Base-by-base conservation (phyloP, 2,797 vertebrate species). In the Macrochelys suwanniensis region DNA sequence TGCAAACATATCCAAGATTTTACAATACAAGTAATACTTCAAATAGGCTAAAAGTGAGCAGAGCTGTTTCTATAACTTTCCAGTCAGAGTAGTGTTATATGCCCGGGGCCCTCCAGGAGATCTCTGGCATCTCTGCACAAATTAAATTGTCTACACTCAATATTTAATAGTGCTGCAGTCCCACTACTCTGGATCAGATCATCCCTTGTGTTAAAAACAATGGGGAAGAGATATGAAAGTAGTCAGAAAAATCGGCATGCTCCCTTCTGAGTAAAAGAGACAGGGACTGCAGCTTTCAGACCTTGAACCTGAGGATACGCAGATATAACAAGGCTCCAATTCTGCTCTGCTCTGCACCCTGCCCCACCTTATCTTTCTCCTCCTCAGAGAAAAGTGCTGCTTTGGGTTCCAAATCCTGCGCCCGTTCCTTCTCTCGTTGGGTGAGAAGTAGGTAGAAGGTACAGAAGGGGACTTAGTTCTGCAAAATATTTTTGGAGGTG, bases 1-100 rank as follows among this genome's bases (percentile, higher is more conserved):
- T 93, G 96, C 96, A 96, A 96, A 96, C 94, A 87, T 95, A 94
- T 97, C 95, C 92, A 97, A 97, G 95, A 92, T 82, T 91, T 87
- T 96, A 87, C 93, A 89, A 91, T 49, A 97, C 56, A 92, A 97
- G 87, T 96, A 94, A 94, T 92, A 95, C 89, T 90, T 97, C 88
- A 95, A 96, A 96, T 96, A 97, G 84, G 95, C 84, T 95, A 84
- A 59, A 17, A 89, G 53, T 65, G 81, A 93, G 51, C 16, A 87
- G 74, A 12, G 57, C 79, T 93, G 26, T 31, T 77, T 49, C 85
- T 81, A 88, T 50, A 33, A 90, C n/a, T 12, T 88, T 85, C 92
- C 90, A 91, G 49, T 53, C 91, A 90, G 11, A 65, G 37, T 11
- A 42, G 21, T 71, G 19, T 25, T 71, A 82, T 83, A 91, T 95